A percentile compares a stretch with the other conserved stretches of the same genome.
Conservation (phyloP, 2,797 vertebrate species). For the Syngnathus rostellatus region DNA sequence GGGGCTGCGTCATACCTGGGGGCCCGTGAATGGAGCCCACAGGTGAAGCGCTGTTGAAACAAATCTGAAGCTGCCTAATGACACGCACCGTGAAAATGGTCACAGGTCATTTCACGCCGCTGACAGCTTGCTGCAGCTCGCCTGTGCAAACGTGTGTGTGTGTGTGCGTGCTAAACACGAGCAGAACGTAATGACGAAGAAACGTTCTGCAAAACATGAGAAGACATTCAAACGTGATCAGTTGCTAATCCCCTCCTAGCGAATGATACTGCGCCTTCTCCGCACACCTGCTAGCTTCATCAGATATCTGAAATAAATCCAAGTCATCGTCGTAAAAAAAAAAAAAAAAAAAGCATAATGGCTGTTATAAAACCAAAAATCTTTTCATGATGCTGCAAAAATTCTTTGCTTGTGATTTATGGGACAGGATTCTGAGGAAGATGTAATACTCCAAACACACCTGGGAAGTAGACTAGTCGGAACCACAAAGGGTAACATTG, state of each 20-base stretch:
- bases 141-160: constrained; percentile 13
- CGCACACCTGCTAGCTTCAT: constrained; percentile 73
- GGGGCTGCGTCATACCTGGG: constrained; percentile 72
- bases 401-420: constrained; percentile 46
- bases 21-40: constrained; percentile 79
- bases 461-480: constrained; percentile 23
- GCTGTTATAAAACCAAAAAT: constrained; percentile 60
- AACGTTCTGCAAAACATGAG: constrained; percentile 5
- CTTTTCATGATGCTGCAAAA: background rate
- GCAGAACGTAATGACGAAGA: background rate
- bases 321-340: constrained; percentile 56
- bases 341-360: constrained; percentile 62
- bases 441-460: constrained; percentile 55
- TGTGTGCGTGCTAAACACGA: background rate
- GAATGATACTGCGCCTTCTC: constrained; percentile 61
- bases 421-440: constrained; percentile 48
- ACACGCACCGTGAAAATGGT: constrained; percentile 87
- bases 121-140: constrained; percentile 64
- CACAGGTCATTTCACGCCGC: constrained; percentile 90
- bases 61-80: constrained; percentile 86
- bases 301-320: constrained; percentile 73
- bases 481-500: constrained; percentile 67
- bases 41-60: constrained; percentile 86
- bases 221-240: constrained; percentile 23
- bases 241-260: constrained; percentile 14